Base-by-base conservation (phyloP, 2,113 vertebrate species). In the Entosphenus tridentatus region DNA sequence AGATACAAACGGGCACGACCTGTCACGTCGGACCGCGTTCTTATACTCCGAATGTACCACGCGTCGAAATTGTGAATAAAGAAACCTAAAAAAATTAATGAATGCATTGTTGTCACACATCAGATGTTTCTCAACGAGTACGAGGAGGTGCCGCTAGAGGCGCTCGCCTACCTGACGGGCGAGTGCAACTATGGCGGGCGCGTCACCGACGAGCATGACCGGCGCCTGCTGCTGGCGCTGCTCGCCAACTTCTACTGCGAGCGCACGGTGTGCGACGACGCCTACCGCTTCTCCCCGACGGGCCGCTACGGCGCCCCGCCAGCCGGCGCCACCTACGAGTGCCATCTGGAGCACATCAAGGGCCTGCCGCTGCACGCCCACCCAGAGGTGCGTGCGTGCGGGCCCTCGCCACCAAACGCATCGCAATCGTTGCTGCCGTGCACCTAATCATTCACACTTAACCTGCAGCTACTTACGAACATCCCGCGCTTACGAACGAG, bases 291-390 rank as follows among this genome's bases (percentile, higher is more conserved):
- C 72, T 74, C 78, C 73, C 73, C 73, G 70, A 76, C 74, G 0
- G 0, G 74, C 72, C 77, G 77, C 77, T 80, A 74, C 65, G 72
- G 74, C 68, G 10, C 67, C 1, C 2, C 69, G 67, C 39, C 72
- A 72, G 75, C 69, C 16, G n/a, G 16, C 56, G 39, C 39, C 5
- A 67, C 59, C 73, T 75, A 71, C 68, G 71, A 70, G 71, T 75
- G 70, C 75, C 78, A 74, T 71, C 76, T 76, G 72, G 75, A 76
- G 57, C 73, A 75, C 0, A 8, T 79, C 69, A 78, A 74, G 76
- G 73, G 67, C 73, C 75, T 74, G 65, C 76, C 73, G n/a, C 69
- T 76, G 71, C 77, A 78, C 70, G 74, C 74, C 62, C 71, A 70
- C 56, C 78, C 74, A 69, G 75, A 78, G 68, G 76, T 76, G 73